Base-by-base conservation (phyloP, 2,888 invertebrate species). In the Encarsia formosa region DNA sequence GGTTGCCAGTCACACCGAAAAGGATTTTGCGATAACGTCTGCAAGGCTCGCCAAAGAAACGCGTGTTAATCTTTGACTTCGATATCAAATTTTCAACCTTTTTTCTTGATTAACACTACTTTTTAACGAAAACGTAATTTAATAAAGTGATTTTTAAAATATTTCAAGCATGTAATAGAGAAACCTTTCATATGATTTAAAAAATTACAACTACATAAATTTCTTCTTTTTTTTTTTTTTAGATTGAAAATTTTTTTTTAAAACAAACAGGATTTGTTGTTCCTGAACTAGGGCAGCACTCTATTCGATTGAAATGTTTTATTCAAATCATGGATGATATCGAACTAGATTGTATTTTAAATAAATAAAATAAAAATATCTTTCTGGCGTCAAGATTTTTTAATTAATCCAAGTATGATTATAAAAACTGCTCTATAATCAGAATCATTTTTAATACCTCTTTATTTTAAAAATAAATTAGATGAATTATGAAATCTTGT, bases 291-390 rank as follows among this genome's bases (percentile, higher is more conserved):
- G 41, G 29, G 42, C 5, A 9, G 39, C 34, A 51, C 51, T 49
- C 31, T 9, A 24, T 19, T 35, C 40, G 51, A 51, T 51, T 40
- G 35, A 51, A 51, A 51, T 51, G 20, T 40, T 45, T 51, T 51
- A 51, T 51, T 51, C 40, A 35, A 40, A 40, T 45, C 35, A 40
- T 40, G 34, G 26, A 3, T 6, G 2, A 20, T 8, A 29, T 51
- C 34, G 45, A 45, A 34, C 34, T 31, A n/a, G 23, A 51, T 35
- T 38, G 37, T 32, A 41, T 49, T 41, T 29, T 11, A n/a, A n/a
- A n/a, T n/a, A n/a, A n/a, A n/a, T n/a, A n/a, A n/a, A n/a, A n/a
- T n/a, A n/a, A n/a, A n/a, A n/a, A n/a, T n/a, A n/a, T n/a, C n/a
- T n/a, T n/a, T n/a, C n/a, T n/a, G n/a, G n/a, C n/a, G n/a, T n/a